Evolutionary conservation across 2,113 vertebrate genomes (phyloP), one percentile per base, ranked within the genome.

Genomic region (Oceanodroma tethys): DNA sequence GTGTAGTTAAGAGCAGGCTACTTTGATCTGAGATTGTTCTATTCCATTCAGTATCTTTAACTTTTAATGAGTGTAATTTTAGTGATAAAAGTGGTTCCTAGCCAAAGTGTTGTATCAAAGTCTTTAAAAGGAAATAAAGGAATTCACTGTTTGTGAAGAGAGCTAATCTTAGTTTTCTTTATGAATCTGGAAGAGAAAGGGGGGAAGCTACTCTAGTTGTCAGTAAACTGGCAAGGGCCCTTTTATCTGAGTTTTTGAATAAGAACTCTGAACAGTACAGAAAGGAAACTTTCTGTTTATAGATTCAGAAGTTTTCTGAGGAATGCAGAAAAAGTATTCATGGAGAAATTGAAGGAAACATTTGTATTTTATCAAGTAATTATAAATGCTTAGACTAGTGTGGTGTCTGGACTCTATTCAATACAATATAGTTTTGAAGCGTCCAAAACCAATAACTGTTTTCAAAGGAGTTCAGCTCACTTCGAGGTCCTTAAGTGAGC

Each of bases 21-120:
- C 91, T 96, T 97, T 97, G 87, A 95, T 95, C 95, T 95, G 78
- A 89, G 90, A 88, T 94, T 95, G 55, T 67, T 91, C 45, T 75
- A 25, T 96, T 96, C 88, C 58, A 53, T 92, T 92, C 65, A 40
- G 12, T 76, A 83, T 94, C 93, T 96, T 87, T 82, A 74, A 78
- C 43, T 89, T 97, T 67, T 80, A 88, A 86, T 92, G 85, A 89
- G 67, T 83, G 59, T 70, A 60, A 78, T 83, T 73, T 67, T 94
- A 56, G 70, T 60, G 78, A 86, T 80, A 94, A 92, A 92, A 81
- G 66, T 59, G 45, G 27, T 86, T 82, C 45, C 59, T 52, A 94
- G 78, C 48, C 70, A 63, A 92, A 96, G 45, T 40, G 72, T 48
- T 90, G 52, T 84, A 76, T 94, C 83, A 82, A 95, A 96, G 78